Base-by-base conservation (phyloP, 2,888 invertebrate genomes). In the Corbicula japonica region DNA sequence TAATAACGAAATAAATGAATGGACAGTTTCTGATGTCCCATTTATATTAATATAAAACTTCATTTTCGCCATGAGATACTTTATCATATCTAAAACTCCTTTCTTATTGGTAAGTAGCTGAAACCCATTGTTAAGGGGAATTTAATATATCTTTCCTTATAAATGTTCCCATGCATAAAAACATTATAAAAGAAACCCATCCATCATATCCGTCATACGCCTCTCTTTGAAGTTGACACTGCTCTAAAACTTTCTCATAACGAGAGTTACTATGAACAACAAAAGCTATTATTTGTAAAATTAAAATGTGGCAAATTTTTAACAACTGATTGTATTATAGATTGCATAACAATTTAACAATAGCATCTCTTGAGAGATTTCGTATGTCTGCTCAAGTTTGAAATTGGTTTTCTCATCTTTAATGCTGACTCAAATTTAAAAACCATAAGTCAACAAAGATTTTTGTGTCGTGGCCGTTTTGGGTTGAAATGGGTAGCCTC, bases 181-280 rank as follows among this genome's bases (percentile, higher is more conserved):
- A 70, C 65, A 70, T 66, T 73, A 69, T 78, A 58, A 44, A 44
- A 66, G 28, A 52, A 68, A 23, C 18, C 32, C 79, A 75, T 79
- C 75, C 69, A 79, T 79, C 79, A 79, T 61, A 44, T 52, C 44
- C n/a, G 60, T 65, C 70, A 54, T 54, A 26, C 60, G 65, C 32
- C 35, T 38, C 26, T 23, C 79, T 79, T 79, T 79, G 79, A 79
- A 41, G 79, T 79, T 71, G 61, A 71, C 58, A 75, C 61, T 71
- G 63, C 71, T 71, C 75, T 75, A 79, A 79, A 79, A 66, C 58
- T 28, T 68, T 69, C 60, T 52, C 65, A 79, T 70, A 58, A 65
- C 23, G 21, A 41, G n/a, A 58, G 6, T 50, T 58, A 23, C 35
- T 30, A 18, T 34, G 18, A n/a, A n/a, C 28, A 69, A 76, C 76